A percentile compares a stretch with the other conserved stretches of the same genome.
phyloP scores from a whole-genome alignment of 2,113 vertebrate genomes.

The Argyrosomus japonicus region DNA sequence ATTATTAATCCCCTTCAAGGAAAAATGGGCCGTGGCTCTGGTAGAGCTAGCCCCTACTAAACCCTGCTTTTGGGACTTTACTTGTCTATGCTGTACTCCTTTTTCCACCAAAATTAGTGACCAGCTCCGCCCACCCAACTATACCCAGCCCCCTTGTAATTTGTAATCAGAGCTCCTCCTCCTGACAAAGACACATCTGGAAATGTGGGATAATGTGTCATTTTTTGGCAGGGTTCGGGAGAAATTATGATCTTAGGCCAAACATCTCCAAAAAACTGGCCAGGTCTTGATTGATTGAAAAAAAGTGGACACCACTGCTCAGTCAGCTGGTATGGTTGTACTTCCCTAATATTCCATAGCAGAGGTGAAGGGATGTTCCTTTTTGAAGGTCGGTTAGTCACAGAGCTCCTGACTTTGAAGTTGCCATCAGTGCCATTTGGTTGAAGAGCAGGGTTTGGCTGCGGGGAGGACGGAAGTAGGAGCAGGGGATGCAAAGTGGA shows the following conservation, averaged over 20 bases:
- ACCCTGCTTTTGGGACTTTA: slow-evolving; percentile 74
- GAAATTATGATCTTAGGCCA: slow-evolving; percentile 33
- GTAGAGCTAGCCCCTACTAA: slow-evolving; percentile 61
- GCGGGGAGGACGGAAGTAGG: slow-evolving; percentile 37
- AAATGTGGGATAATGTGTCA: slow-evolving; percentile 62
- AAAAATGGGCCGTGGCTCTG: slow-evolving; percentile 72
- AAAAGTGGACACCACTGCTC: slow-evolving; percentile 15
- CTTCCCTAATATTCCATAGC: slow-evolving; percentile 7
- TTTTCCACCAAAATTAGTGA: slow-evolving; percentile 46
- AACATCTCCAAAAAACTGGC: slow-evolving; percentile 35
- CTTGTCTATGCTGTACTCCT: slow-evolving; percentile 37
- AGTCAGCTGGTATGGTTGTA: slow-evolving; percentile 16
- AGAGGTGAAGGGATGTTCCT: slow-evolving; percentile 36
- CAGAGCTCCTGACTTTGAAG: slow-evolving; percentile 66
- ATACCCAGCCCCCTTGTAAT: slow-evolving; percentile 35
- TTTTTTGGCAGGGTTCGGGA: slow-evolving; percentile 20
- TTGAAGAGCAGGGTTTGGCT: slow-evolving; percentile 38
- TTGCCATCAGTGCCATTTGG: slow-evolving; percentile 66
- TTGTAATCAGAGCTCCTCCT: slow-evolving; percentile 55
- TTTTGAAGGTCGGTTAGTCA: slow-evolving; percentile 39
- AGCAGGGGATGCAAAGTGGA: slow-evolving; percentile 1
- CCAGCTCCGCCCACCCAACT: slow-evolving; percentile 43
- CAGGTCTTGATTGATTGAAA: slow-evolving; percentile 23
- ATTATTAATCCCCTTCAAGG: slow-evolving; percentile 86
- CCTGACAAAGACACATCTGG: slow-evolving; percentile 72